Evolutionary conservation across 2,113 vertebrate species (phyloP).

Genomic region (Petrocephalus microphthalmus): DNA sequence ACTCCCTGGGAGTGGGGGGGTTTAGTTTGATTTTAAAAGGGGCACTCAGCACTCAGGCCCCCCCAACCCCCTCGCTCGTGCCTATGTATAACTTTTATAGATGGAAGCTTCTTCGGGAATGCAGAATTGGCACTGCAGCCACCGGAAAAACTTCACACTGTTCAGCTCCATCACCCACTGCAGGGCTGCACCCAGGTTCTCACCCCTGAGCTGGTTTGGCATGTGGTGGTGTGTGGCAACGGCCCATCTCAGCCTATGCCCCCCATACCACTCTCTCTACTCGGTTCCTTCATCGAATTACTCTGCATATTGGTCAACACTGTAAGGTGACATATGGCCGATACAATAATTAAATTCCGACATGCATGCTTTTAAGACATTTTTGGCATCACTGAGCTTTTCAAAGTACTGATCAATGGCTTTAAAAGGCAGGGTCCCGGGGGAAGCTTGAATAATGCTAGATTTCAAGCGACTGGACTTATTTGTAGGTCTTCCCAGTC

Average conservation of each 20-base stretch:
- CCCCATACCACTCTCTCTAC: too few species aligned
- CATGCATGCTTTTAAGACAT: neutral
- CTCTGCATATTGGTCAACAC: neutral
- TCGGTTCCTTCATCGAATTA: neutral
- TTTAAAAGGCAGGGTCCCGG: neutral
- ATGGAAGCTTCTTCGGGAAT: neutral
- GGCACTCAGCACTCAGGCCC: neutral
- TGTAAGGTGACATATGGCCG: neutral
- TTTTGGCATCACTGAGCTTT: neutral
- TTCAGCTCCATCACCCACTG: too few species aligned
- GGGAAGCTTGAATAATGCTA: neutral
- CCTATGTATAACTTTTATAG: neutral
- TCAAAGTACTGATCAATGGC: neutral
- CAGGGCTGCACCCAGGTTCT: too few species aligned
- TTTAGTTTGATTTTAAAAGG: neutral
- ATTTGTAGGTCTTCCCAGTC: neutral
- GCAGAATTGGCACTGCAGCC: too few species aligned
- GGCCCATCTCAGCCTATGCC: too few species aligned
- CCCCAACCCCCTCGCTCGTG: neutral
- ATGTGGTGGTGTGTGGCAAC: too few species aligned
- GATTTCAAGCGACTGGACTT: neutral
- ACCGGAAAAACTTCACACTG: too few species aligned
- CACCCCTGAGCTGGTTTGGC: too few species aligned
- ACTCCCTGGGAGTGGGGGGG: neutral
- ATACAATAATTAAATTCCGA: neutral